Evolutionary conservation across 1,140 invertebrate genomes (phyloP).

Genomic region (Prorops nasuta): DNA sequence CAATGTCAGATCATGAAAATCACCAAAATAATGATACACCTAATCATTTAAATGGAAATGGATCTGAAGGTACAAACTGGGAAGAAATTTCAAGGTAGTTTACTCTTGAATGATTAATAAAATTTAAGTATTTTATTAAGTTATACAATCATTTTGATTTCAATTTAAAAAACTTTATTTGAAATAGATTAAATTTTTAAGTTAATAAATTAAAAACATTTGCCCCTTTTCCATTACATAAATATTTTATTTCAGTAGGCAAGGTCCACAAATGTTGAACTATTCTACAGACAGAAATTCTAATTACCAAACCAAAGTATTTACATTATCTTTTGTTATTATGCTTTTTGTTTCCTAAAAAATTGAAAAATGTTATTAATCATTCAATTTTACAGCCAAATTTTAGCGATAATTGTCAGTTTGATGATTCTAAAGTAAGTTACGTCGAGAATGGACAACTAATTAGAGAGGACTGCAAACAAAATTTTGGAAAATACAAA

Average conservation of each 20-base stretch:
- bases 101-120: no score
- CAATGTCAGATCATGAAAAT: slow-evolving; percentile 19
- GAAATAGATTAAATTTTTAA: not conserved
- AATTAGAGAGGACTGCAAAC: no score
- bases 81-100: slow-evolving; percentile 28
- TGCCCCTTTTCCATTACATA: not conserved
- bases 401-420: no score
- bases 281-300: slow-evolving; percentile 1
- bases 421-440: no score
- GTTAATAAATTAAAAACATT: not conserved
- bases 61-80: slow-evolving; percentile 22
- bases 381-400: no score
- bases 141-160: slow-evolving; percentile 15
- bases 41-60: slow-evolving; percentile 20
- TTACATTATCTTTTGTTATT: no score
- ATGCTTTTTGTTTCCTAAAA: no score
- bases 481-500: no score
- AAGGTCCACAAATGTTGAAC: slow-evolving; percentile 11
- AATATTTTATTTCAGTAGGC: slow-evolving; percentile 9
- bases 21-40: slow-evolving; percentile 13
- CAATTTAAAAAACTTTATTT: not conserved
- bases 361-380: no score
- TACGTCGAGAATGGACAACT: no score
- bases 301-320: slow-evolving; percentile 8
- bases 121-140: no score